phyloP scores from a whole-genome alignment of 2,113 vertebrate species.

The Hepsetus odoe region DNA sequence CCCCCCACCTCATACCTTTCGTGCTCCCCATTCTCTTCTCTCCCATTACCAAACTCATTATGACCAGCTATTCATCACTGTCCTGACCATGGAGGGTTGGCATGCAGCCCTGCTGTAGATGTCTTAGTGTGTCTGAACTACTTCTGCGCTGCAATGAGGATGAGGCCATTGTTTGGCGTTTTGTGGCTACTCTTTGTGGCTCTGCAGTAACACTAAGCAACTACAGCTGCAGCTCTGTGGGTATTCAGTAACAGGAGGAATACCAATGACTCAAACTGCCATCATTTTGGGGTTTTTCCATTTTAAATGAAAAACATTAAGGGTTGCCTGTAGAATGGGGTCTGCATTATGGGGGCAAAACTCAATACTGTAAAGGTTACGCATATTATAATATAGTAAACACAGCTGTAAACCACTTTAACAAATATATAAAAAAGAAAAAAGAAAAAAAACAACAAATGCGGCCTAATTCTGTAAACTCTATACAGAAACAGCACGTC shows the following conservation, averaged over 20 bases:
- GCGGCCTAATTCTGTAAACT: too few species aligned
- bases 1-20: background rate
- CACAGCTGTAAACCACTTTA: too few species aligned
- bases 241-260: background rate
- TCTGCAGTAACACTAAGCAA: background rate
- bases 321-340: background rate
- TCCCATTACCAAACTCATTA: background rate
- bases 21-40: background rate
- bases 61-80: background rate
- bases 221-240: background rate
- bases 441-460: too few species aligned
- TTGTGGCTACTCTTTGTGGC: background rate
- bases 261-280: background rate
- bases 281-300: background rate
- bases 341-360: background rate
- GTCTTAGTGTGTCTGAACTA: background rate
- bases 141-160: conserved; percentile 6
- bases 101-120: background rate
- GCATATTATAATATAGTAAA: background rate
- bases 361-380: background rate
- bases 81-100: background rate
- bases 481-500: too few species aligned
- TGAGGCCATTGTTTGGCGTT: conserved; percentile 6
- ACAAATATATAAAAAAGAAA: too few species aligned
- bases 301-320: conserved; percentile 8